Evolutionary conservation across 1,140 invertebrate genomes (phyloP), one percentile per base, ranked within the genome.

Genomic region (Yoshiicerus persimilis): DNA sequence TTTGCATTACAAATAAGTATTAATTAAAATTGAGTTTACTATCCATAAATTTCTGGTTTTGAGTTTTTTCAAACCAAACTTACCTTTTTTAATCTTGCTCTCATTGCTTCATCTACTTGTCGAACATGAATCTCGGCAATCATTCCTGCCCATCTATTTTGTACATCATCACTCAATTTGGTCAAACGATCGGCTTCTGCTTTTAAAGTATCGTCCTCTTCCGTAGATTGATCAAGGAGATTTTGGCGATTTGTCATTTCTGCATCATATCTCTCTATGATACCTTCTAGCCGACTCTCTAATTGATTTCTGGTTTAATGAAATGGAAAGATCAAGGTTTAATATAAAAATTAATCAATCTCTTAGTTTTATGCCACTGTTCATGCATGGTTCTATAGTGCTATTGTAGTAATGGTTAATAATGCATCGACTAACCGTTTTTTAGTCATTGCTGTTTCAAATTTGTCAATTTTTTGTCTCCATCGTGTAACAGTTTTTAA

Each of bases 191-290:
- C 66, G 0, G 77, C 23, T 41, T 75, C 66, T 27, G 23, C 86
- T 16, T 80, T 77, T 8, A 39, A 4, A 8, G 13, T 38, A 0
- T 75, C 39, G 9, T 83, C 87, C 11, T 36, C 39, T n/a, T 0
- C 11, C n/a, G 34, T 39, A 27, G 30, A 10, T 56, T n/a, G n/a
- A 38, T 87, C 87, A 0, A 62, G 64, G 20, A n/a, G 56, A 0
- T 47, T 47, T 64, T 84, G 87, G 3, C 47, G 38, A 20, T 30
- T 13, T 25, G 41, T 64, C 87, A 87, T 87, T 87, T 87, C 87
- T 16, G 77, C 41, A 77, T 87, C 87, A 39, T 87, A 87, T 11
- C 41, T 32, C 13, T 77, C 66, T 16, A 87, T 84, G 0, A 84
- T 6, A 23, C 11, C 47, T 83, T 87, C 38, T 20, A 87, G 27